Evolutionary conservation across 2,888 invertebrate genomes (phyloP).

Genomic region (Tenodera sinensis): DNA sequence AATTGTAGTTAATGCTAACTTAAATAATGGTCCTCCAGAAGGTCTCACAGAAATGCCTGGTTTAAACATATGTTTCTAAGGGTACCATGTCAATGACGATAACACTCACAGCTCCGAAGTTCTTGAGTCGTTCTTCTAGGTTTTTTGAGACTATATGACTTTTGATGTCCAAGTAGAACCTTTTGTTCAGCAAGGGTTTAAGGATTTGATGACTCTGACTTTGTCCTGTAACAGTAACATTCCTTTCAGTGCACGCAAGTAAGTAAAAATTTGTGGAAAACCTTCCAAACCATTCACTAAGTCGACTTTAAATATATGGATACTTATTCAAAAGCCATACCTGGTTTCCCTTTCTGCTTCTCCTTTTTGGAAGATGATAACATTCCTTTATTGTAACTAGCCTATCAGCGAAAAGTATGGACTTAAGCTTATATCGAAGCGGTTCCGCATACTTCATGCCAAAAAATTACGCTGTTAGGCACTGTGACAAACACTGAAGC

Average conservation of each 20-base stretch:
- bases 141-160: slow-evolving; percentile 62
- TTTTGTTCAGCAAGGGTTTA: slow-evolving; percentile 61
- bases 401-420: not conserved
- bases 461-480: not conserved
- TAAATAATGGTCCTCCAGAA: too few species aligned
- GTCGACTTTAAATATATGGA: not conserved
- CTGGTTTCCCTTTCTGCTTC: slow-evolving; percentile 14
- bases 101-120: slow-evolving; percentile 67
- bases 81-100: not conserved
- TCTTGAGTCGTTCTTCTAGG: slow-evolving; percentile 65
- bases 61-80: not conserved
- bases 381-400: slow-evolving; percentile 6
- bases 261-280: not conserved
- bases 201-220: slow-evolving; percentile 42
- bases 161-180: slow-evolving; percentile 73
- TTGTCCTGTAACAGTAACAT: slow-evolving; percentile 35
- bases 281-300: not conserved
- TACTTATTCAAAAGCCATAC: not conserved
- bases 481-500: not conserved
- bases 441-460: not conserved
- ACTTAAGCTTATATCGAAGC: not conserved
- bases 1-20: not conserved
- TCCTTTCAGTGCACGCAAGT: not conserved
- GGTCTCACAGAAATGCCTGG: not conserved
- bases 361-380: slow-evolving; percentile 9